Base-by-base conservation (phyloP, 2,888 invertebrate genomes). In the Cheilosia impressa region DNA sequence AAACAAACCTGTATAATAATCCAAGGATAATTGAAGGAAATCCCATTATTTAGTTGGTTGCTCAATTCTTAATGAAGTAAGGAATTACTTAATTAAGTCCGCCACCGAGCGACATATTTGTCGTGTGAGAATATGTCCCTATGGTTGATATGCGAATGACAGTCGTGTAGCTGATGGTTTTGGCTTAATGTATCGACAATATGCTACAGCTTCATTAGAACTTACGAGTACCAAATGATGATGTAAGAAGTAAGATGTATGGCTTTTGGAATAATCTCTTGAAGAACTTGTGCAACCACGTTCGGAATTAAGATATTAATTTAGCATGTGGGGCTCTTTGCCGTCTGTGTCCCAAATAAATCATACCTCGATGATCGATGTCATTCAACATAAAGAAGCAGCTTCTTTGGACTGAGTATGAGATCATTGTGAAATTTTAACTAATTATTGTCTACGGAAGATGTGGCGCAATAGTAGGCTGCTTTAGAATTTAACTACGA, bases 1-100 rank as follows among this genome's bases (percentile, higher is more conserved):
- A 15, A 13, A 68, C 27, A 27, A 6, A 43, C 19, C 43, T 13
- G 15, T 15, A 1, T 17, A 22, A 19, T 27, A 43, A 55, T 17
- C 17, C 24, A n/a, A n/a, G 22, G 58, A 68, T 73, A 73, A 60
- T 62, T 80, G 57, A 68, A 57, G 80, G 63, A 63, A 43, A 81
- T 81, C 60, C 55, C 63, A 81, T 81, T 75, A 68, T 62, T 68
- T 47, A 69, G 50, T 57, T 63, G 75, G 57, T 43, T 69, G 68
- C 47, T 75, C 68, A 81, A 63, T 63, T 69, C 62, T 69, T 81
- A 75, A 69, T 75, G 68, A 75, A 69, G 68, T 63, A 62, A 63
- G 80, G 80, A 81, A 68, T 81, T 75, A 57, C 62, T 43, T 75
- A 75, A 81, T 81, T 75, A 75, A 69, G 41, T 63, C 50, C 17